Percentiles rank a stretch among this genome's conserved stretches.
Evolutionary conservation across 2,888 invertebrate species (phyloP).

Genomic region (Sesia bembeciformis): DNA sequence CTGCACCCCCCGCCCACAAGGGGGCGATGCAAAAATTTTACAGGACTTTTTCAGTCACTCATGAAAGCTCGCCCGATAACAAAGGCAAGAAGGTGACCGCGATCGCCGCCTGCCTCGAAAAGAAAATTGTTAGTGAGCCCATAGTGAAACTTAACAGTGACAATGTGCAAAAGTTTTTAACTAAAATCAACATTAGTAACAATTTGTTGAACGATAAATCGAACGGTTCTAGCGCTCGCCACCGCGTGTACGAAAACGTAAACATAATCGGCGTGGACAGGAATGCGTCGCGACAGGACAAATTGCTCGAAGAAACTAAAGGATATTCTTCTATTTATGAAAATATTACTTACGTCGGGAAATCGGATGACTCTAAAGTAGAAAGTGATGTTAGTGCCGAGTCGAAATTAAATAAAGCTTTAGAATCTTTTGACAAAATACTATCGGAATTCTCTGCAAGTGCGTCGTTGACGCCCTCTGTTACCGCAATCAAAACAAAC

Average conservation of each 20-base stretch:
- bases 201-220: conserved; percentile 38
- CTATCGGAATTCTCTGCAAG: conserved; percentile 54
- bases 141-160: conserved; percentile 41
- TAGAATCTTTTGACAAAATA: conserved; percentile 69
- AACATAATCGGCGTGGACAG: conserved; percentile 37
- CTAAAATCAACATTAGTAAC: conserved; percentile 35
- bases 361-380: conserved; percentile 17
- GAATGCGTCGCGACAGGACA: conserved; percentile 26
- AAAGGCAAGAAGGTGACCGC: conserved; percentile 66
- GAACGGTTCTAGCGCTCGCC: conserved; percentile 29
- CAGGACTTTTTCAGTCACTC: conserved; percentile 66
- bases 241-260: conserved; percentile 66
- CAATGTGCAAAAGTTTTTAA: conserved; percentile 52
- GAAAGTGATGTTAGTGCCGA: conserved; percentile 25
- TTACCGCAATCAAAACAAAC: conserved; percentile 26
- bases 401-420: conserved; percentile 57
- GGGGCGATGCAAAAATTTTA: conserved; percentile 67
- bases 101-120: conserved; percentile 62
- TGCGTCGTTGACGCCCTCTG: conserved; percentile 32
- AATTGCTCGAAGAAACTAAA: conserved; percentile 53
- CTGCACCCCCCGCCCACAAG: conserved; percentile 37
- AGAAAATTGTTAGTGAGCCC: conserved; percentile 53
- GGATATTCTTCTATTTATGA: conserved; percentile 65
- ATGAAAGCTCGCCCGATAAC: conserved; percentile 47
- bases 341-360: conserved; percentile 60